phyloP scores from a whole-genome alignment of 2,113 vertebrate species.

The Tretioscincus oriximinensis region DNA sequence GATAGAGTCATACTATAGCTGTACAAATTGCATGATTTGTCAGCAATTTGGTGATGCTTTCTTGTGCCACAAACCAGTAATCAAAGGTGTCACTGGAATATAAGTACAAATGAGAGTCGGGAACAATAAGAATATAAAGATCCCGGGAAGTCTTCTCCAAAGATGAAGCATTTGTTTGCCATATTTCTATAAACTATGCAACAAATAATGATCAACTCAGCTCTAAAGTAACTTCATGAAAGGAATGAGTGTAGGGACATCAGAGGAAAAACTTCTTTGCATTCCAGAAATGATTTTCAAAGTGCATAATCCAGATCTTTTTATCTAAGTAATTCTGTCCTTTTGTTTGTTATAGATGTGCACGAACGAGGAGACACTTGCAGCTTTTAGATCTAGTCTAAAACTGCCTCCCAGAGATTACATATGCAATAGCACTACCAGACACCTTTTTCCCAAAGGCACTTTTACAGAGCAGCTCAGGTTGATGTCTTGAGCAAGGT shows the following conservation, averaged over 20 bases:
- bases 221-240: not conserved
- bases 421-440: not conserved
- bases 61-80: too few species aligned
- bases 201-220: not conserved
- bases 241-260: not conserved
- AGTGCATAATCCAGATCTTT: not conserved
- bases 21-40: too few species aligned
- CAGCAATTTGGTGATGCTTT: too few species aligned
- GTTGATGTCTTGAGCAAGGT: not conserved
- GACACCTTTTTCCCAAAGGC: not conserved
- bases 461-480: not conserved
- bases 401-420: conserved; percentile 1
- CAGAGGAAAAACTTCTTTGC: not conserved
- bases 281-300: not conserved
- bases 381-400: not conserved
- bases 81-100: too few species aligned
- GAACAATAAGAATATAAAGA: too few species aligned
- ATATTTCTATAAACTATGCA: too few species aligned
- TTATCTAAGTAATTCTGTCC: not conserved
- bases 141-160: too few species aligned
- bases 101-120: too few species aligned
- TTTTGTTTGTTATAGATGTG: not conserved
- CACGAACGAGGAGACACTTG: not conserved
- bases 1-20: too few species aligned
- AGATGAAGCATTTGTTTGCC: too few species aligned